A percentile compares a stretch with the other conserved stretches of the same genome.
phyloP scores from a whole-genome alignment of 2,797 vertebrate genomes.

The Falco berigora region DNA sequence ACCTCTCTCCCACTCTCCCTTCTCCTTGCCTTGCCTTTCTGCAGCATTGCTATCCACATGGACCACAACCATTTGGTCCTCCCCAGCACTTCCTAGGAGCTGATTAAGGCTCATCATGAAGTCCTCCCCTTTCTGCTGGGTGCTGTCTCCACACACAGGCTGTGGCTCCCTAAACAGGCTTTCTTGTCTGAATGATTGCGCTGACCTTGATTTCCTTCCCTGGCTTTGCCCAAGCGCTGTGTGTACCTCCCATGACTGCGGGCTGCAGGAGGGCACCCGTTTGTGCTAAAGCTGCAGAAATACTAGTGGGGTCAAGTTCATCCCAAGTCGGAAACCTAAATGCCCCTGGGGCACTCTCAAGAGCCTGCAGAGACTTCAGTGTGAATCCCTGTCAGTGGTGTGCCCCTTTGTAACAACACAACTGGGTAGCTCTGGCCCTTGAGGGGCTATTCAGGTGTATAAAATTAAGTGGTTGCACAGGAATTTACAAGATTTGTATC shows the following conservation, averaged over 20 bases:
- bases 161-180: neutral
- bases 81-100: neutral
- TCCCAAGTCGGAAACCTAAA: neutral
- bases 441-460: neutral
- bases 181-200: neutral
- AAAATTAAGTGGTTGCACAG: neutral
- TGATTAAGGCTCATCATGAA: neutral
- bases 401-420: accelerated
- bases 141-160: neutral
- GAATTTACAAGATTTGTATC: neutral
- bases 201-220: neutral
- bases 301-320: neutral
- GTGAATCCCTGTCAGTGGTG: neutral
- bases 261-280: neutral
- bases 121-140: neutral
- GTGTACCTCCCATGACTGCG: neutral
- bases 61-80: neutral
- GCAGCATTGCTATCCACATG: neutral
- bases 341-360: neutral
- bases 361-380: neutral
- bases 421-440: neutral
- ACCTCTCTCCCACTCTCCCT: neutral
- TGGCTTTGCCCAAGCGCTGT: neutral
- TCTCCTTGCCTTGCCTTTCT: neutral
- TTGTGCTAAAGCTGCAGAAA: neutral